Percentiles rank a stretch among this genome's conserved stretches.
phyloP scores from a whole-genome alignment of 2,113 vertebrate genomes.

The Pterocles burchelli region DNA sequence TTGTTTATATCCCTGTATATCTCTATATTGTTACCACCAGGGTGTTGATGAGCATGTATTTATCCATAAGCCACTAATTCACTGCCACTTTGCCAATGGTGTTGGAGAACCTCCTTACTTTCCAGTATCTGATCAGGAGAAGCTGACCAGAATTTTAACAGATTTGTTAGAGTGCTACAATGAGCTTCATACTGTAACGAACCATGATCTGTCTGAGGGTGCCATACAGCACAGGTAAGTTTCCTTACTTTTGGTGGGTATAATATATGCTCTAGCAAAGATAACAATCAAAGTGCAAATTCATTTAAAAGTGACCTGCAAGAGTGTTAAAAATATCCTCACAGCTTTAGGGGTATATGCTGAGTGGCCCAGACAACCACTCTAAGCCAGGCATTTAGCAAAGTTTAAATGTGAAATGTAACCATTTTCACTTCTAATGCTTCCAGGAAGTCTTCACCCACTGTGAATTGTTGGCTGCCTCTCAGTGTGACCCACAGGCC shows the following conservation, averaged over 20 bases:
- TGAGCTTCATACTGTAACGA: constrained; percentile 79
- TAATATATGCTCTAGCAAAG: not conserved
- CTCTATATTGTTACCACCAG: constrained; percentile 70
- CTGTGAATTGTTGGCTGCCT: not conserved
- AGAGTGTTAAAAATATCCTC: constrained; percentile 14
- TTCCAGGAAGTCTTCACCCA: not conserved
- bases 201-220: constrained; percentile 78
- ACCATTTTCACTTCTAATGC: not conserved
- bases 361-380: not conserved
- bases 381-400: not conserved
- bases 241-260: not conserved
- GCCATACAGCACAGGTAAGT: constrained; percentile 72
- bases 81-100: constrained; percentile 87
- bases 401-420: not conserved
- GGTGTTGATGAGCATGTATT: constrained; percentile 87
- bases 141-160: constrained; percentile 87
- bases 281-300: constrained; percentile 1
- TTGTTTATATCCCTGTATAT: constrained; percentile 65
- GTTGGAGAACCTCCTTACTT: constrained; percentile 85
- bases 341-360: not conserved
- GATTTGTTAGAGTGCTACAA: constrained; percentile 83
- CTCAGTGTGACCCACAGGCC: not conserved
- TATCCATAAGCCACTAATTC: constrained; percentile 90
- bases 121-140: constrained; percentile 85
- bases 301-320: constrained; percentile 3